Evolutionary conservation across 2,797 vertebrate species (phyloP).

Genomic region (Lagocephalus sceleratus): DNA sequence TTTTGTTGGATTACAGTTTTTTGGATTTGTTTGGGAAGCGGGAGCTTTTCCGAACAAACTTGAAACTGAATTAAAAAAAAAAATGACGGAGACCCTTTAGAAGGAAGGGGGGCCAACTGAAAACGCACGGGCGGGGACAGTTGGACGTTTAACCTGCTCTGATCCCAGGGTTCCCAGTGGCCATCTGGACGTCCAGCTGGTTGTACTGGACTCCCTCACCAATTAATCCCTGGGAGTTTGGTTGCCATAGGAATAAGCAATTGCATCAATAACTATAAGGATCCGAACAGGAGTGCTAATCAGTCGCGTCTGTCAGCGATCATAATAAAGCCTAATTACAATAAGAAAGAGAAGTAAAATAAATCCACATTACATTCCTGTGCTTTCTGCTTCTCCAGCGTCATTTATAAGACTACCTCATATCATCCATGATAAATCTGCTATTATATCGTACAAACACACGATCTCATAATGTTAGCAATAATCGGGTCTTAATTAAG

Average conservation of each 20-base stretch:
- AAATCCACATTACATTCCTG: too few species aligned
- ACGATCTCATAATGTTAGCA: too few species aligned
- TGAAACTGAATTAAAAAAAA: background rate
- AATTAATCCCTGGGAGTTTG: background rate
- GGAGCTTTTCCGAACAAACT: background rate
- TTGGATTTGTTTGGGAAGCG: background rate
- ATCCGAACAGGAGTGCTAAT: background rate
- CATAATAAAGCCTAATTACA: background rate
- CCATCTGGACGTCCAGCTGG: constrained; percentile 49
- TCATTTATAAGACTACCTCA: too few species aligned
- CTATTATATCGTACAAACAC: too few species aligned
- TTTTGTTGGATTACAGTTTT: background rate
- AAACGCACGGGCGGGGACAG: constrained; percentile 4
- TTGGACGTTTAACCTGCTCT: constrained; percentile 27
- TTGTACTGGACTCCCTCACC: constrained; percentile 1
- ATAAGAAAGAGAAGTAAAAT: too few species aligned
- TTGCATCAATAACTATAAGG: background rate
- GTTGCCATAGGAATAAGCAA: constrained; percentile 8
- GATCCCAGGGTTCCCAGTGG: constrained; percentile 28
- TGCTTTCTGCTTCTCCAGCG: too few species aligned
- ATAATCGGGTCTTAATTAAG: too few species aligned
- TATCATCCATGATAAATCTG: too few species aligned
- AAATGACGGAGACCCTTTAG: background rate
- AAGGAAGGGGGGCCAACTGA: too few species aligned
- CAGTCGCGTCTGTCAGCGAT: too few species aligned